These are phyloP conservation scores for Leucoraja ocellata DNA, from an alignment of 2,797 vertebrate species.

Conservation along the genomic window DNA sequence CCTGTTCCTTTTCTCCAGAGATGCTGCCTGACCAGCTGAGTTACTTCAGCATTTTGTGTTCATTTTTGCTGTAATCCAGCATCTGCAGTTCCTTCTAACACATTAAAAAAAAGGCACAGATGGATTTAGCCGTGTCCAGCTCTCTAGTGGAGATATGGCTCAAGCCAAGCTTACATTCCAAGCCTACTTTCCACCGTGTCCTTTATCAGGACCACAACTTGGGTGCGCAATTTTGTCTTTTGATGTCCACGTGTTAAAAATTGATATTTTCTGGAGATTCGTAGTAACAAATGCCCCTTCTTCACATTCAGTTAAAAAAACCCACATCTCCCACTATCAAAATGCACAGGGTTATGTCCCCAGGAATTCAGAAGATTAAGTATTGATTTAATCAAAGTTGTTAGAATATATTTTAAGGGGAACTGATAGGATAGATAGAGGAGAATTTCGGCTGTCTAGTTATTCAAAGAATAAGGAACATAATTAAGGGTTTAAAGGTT, in stretches of 20 bases:
- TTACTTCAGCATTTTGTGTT: too few species aligned
- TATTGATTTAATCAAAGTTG: too few species aligned
- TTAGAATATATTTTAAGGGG: too few species aligned
- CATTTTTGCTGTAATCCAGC: not conserved
- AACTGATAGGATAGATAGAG: too few species aligned
- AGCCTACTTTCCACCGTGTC: not conserved
- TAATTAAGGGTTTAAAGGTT: too few species aligned
- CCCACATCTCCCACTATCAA: not conserved
- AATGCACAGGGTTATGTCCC: too few species aligned
- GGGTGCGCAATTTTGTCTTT: not conserved
- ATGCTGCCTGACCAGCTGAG: too few species aligned
- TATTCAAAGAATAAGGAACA: too few species aligned
- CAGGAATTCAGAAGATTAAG: too few species aligned
- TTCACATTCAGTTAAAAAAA: not conserved
- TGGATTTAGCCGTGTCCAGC: not conserved
- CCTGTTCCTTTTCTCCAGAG: too few species aligned
- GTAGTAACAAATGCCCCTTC: not conserved
- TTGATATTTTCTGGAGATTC: not conserved
- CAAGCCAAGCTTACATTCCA: not conserved
- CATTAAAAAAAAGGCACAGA: not conserved
- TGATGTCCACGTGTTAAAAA: not conserved
- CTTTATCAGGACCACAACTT: not conserved
- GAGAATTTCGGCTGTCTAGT: too few species aligned
- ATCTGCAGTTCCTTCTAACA: too few species aligned
- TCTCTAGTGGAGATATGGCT: not conserved